Percentiles rank a stretch among this genome's conserved stretches.
Evolutionary conservation across 1,140 invertebrate species (phyloP).

Genomic region (Probaryconus sp.): DNA sequence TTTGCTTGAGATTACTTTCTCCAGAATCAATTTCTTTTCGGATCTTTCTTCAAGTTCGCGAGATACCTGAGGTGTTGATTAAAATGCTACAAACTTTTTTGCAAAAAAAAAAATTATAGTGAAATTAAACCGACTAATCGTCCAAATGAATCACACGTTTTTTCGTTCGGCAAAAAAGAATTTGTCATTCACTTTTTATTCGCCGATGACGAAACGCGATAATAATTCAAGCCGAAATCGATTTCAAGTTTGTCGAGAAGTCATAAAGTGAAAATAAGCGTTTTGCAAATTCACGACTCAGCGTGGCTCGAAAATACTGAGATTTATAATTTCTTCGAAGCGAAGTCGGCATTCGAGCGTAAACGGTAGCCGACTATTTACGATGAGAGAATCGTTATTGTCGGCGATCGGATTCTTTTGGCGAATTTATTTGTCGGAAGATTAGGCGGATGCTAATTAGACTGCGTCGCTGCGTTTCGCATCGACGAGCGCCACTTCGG

Average conservation of each 20-base stretch:
- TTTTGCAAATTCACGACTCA: constrained; percentile 18
- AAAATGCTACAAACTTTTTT: too few species aligned
- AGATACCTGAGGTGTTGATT: too few species aligned
- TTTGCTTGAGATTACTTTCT: too few species aligned
- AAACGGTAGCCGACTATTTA: constrained; percentile 63
- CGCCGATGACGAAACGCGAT: constrained; percentile 23
- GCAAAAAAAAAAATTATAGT: too few species aligned
- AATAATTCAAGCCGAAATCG: constrained; percentile 55
- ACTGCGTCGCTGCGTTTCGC: constrained; percentile 66
- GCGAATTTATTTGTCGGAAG: constrained; percentile 67
- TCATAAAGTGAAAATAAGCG: constrained; percentile 39
- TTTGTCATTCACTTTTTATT: constrained; percentile 40
- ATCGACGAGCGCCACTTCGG: constrained; percentile 60
- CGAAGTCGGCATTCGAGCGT: constrained; percentile 41
- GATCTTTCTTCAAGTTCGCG: too few species aligned
- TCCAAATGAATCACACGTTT: neutral
- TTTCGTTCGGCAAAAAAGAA: constrained; percentile 1
- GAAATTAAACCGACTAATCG: too few species aligned
- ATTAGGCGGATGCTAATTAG: constrained; percentile 74
- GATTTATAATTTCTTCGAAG: constrained; percentile 61
- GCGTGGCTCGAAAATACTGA: constrained; percentile 3
- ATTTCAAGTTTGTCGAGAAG: constrained; percentile 12
- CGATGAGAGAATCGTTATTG: constrained; percentile 63
- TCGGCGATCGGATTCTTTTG: constrained; percentile 65
- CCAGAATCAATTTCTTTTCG: too few species aligned